Percentiles rank a stretch among this genome's conserved stretches.
phyloP scores from a whole-genome alignment of 2,888 invertebrate genomes.

The Acanthosepion pharaonis region DNA sequence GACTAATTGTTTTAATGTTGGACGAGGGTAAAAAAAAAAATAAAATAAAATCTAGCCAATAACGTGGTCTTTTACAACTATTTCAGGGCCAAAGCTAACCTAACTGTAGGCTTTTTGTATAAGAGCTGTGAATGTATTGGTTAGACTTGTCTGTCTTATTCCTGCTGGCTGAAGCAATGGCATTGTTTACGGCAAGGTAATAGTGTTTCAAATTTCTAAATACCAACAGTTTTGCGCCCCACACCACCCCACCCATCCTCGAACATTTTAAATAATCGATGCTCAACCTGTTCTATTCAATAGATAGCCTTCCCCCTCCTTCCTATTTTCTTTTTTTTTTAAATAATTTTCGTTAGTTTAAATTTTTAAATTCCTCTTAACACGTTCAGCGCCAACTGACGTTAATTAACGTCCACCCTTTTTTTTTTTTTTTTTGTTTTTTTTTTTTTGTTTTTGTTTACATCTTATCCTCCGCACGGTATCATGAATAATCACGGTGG shows the following conservation, averaged over 20 bases:
- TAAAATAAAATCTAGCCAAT: not conserved
- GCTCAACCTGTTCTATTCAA: not conserved
- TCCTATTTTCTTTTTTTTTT: not conserved
- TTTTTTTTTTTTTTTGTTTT: no score
- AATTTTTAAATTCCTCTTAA: no score
- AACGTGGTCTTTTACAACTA: not conserved
- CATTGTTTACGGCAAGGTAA: not conserved
- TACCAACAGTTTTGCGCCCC: not conserved
- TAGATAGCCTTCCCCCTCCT: not conserved
- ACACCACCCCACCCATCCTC: not conserved
- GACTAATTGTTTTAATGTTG: no score
- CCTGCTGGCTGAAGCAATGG: not conserved
- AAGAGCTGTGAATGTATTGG: conserved; percentile 1
- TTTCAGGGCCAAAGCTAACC: conserved; percentile 33
- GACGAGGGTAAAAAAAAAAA: no score
- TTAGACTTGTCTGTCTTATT: conserved; percentile 3
- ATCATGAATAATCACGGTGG: no score
- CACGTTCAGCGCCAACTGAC: no score
- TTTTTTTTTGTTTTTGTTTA: no score
- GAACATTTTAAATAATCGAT: not conserved
- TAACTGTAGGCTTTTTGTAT: conserved; percentile 15
- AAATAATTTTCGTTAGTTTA: no score
- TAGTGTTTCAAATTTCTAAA: conserved; percentile 33
- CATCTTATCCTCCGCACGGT: no score
- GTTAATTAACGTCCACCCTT: no score